Conservation (phyloP, 2,888 invertebrate species). For the Tetragnatha montana region DNA sequence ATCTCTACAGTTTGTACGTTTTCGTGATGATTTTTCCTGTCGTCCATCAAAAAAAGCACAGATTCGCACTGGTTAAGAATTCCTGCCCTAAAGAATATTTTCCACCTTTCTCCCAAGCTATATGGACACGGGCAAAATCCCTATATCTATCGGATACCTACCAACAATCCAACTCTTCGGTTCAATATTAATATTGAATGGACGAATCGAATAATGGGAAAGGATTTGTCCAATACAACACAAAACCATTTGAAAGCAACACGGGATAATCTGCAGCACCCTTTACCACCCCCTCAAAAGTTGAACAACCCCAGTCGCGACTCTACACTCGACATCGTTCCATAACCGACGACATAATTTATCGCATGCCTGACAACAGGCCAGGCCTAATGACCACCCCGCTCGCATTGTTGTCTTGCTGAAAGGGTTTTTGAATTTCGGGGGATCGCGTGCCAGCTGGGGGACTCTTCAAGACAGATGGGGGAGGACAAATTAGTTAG, state of each 20-base stretch:
- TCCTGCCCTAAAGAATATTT: too few relatives aligned
- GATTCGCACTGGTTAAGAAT: too few relatives aligned
- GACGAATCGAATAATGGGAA: too few relatives aligned
- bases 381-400: constrained; percentile 53
- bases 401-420: constrained; percentile 29
- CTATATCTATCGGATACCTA: too few relatives aligned
- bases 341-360: constrained; percentile 39
- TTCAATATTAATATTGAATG: too few relatives aligned
- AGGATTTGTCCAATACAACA: too few relatives aligned
- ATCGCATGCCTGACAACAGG: constrained; percentile 40
- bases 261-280: neutral
- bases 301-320: constrained; percentile 40
- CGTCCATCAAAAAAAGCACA: too few relatives aligned
- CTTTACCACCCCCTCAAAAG: neutral
- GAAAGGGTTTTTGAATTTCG: constrained; percentile 59
- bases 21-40: too few relatives aligned
- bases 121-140: too few relatives aligned
- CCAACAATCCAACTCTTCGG: too few relatives aligned
- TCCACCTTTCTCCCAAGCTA: too few relatives aligned
- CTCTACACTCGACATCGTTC: neutral
- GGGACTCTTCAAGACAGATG: constrained; percentile 65
- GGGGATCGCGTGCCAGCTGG: constrained; percentile 66
- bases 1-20: too few relatives aligned
- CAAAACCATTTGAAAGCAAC: neutral
- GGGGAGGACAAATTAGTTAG: constrained; percentile 64